Conservation (phyloP, 2,888 invertebrate species). For the Eupeodes luniger region DNA sequence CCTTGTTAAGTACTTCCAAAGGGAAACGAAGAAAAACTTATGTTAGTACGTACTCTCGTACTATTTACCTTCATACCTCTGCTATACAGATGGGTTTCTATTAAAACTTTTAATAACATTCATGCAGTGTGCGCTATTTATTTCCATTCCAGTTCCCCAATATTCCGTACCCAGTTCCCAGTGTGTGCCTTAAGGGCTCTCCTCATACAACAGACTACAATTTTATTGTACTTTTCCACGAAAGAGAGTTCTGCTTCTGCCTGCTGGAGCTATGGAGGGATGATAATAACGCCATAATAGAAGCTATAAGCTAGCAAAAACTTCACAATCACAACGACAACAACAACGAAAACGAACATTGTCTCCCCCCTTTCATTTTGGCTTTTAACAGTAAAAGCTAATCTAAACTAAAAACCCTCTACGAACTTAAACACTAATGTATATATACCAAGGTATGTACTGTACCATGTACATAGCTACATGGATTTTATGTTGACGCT, state of each 20-base stretch:
- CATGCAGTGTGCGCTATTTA: constrained; percentile 50
- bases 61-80: too few relatives aligned
- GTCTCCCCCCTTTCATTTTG: not conserved
- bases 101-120: constrained; percentile 63
- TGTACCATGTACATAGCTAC: not conserved
- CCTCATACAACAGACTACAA: not conserved
- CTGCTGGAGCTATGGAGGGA: constrained; percentile 39
- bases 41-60: too few relatives aligned
- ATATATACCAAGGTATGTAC: too few relatives aligned
- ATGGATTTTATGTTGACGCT: constrained; percentile 24
- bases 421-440: not conserved
- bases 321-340: too few relatives aligned
- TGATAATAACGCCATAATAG: constrained; percentile 48
- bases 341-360: not conserved
- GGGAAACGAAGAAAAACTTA: too few relatives aligned
- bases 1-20: too few relatives aligned
- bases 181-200: constrained; percentile 17
- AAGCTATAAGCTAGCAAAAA: not conserved
- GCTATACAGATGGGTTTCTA: not conserved
- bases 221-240: constrained; percentile 66
- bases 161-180: constrained; percentile 4
- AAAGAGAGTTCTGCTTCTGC: constrained; percentile 59
- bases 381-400: constrained; percentile 31
- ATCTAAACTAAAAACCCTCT: constrained; percentile 55
- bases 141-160: constrained; percentile 3